A percentile compares a stretch with the other conserved stretches of the same genome.
Conservation (phyloP, 1,140 invertebrate genomes). For the Conopomorpha cramerella region DNA sequence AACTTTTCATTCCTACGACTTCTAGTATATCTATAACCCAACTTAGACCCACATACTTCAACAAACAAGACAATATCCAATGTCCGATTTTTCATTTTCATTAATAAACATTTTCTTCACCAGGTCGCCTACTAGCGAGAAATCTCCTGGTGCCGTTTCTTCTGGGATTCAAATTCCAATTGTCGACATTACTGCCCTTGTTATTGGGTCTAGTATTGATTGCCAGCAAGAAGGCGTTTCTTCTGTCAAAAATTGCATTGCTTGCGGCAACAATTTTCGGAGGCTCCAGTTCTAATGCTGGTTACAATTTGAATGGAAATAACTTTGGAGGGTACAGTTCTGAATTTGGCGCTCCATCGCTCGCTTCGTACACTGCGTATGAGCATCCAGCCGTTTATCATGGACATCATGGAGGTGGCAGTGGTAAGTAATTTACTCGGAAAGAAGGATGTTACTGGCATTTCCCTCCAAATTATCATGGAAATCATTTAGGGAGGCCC, state of each 20-base stretch:
- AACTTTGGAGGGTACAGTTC: constrained; percentile 30
- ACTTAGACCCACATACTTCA: too few species aligned
- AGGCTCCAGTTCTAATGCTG: constrained; percentile 35
- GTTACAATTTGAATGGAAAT: too few species aligned
- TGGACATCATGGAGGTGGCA: constrained; percentile 22
- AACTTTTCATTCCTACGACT: too few species aligned
- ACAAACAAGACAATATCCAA: too few species aligned
- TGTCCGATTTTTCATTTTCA: too few species aligned
- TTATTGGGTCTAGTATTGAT: constrained; percentile 70
- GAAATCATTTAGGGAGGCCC: too few species aligned
- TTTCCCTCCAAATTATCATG: too few species aligned
- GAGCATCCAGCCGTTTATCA: constrained; percentile 27
- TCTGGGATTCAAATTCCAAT: constrained; percentile 75
- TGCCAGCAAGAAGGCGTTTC: constrained; percentile 73
- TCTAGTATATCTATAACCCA: too few species aligned
- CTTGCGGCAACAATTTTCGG: constrained; percentile 68
- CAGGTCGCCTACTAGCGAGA: constrained; percentile 70
- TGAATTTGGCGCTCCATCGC: constrained; percentile 20
- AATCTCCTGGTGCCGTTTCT: constrained; percentile 73
- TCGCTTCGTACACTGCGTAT: constrained; percentile 27
- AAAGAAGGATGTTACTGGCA: too few species aligned
- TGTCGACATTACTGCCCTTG: constrained; percentile 72
- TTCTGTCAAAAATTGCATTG: constrained; percentile 73
- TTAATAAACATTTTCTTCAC: constrained; percentile 25
- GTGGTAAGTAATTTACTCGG: constrained; percentile 15